phyloP scores from a whole-genome alignment of 1,140 invertebrate genomes.

The Cydia strobilella region DNA sequence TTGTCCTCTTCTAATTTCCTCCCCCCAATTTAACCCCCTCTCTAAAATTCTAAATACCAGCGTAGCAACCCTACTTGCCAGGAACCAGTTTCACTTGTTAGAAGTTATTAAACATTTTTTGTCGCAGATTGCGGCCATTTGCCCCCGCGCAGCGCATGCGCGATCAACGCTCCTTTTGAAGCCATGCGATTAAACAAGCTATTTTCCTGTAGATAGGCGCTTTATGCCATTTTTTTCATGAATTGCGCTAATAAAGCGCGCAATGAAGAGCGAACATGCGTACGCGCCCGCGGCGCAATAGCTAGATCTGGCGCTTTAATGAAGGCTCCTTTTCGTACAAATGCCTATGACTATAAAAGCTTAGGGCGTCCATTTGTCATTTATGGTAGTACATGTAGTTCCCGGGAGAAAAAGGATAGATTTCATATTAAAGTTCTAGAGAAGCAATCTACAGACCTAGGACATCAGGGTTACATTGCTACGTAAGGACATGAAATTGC shows the following conservation, averaged over 20 bases:
- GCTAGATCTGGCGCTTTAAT: not conserved
- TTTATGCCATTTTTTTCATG: too few relatives aligned
- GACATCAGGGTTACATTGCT: too few relatives aligned
- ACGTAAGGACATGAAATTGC: too few relatives aligned
- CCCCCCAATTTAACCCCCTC: too few relatives aligned
- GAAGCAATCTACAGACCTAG: too few relatives aligned
- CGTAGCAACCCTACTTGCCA: conserved; percentile 32
- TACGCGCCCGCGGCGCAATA: too few relatives aligned
- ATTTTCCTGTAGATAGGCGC: too few relatives aligned
- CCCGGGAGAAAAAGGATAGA: not conserved
- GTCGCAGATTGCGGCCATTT: conserved; percentile 61
- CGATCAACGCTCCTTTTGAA: not conserved
- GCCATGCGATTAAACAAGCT: too few relatives aligned
- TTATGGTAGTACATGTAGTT: not conserved
- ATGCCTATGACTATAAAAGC: conserved; percentile 1
- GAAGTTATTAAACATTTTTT: conserved; percentile 62
- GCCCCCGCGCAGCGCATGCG: conserved; percentile 43
- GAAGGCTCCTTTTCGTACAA: not conserved
- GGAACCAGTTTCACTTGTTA: conserved; percentile 59
- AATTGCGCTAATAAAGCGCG: too few relatives aligned
- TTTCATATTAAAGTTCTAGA: not conserved
- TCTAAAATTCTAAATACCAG: too few relatives aligned
- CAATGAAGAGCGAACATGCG: too few relatives aligned
- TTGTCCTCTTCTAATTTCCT: too few relatives aligned
- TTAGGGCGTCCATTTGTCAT: not conserved